phyloP scores from a whole-genome alignment of 2,113 vertebrate species.

The Ellobius talpinus region DNA sequence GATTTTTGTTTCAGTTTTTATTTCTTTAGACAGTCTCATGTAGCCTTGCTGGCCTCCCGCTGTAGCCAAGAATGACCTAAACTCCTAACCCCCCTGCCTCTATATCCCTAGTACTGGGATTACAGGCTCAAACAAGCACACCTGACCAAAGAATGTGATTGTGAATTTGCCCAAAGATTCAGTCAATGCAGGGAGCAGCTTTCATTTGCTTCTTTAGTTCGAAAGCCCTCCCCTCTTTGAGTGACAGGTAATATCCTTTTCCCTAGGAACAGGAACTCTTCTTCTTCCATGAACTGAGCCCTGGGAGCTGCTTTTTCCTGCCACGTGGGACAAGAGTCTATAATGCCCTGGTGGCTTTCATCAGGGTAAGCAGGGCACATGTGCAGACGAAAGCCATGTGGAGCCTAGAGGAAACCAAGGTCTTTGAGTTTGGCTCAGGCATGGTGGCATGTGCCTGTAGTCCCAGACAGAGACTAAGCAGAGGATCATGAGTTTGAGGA shows the following conservation, averaged over 20 bases:
- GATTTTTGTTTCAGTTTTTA: not conserved
- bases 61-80: not conserved
- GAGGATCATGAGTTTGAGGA: not conserved
- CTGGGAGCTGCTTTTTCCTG: constrained; percentile 97
- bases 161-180: not conserved
- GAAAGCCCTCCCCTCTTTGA: too few relatives aligned
- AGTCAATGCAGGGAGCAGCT: not conserved
- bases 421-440: not conserved
- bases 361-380: constrained; percentile 88
- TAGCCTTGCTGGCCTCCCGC: not conserved
- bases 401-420: not conserved
- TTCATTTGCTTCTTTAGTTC: not conserved
- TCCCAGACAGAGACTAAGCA: not conserved
- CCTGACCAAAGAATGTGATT: not conserved
- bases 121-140: not conserved
- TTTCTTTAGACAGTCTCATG: not conserved
- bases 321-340: constrained; percentile 95
- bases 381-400: not conserved
- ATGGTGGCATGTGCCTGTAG: too few relatives aligned
- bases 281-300: constrained; percentile 95
- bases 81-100: not conserved
- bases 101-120: not conserved
- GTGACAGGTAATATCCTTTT: not conserved
- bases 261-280: constrained; percentile 92
- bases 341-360: constrained; percentile 92